phyloP scores from a whole-genome alignment of 2,888 invertebrate genomes.

The Pimpla rufipes region DNA sequence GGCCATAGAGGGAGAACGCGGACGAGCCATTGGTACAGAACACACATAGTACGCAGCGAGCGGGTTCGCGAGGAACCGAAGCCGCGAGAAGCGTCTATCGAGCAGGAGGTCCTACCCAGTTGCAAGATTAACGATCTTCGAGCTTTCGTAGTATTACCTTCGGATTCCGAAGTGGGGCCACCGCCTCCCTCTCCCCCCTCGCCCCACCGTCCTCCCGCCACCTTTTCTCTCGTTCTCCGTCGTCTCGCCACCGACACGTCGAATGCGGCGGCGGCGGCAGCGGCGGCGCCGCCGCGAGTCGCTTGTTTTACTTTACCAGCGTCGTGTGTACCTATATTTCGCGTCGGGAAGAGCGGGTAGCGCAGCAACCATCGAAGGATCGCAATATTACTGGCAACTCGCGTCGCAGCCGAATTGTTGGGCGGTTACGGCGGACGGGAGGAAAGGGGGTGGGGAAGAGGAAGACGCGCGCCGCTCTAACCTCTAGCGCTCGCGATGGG shows the following conservation, averaged over 20 bases:
- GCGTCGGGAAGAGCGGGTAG: slow-evolving; percentile 14
- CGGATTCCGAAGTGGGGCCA: slow-evolving; percentile 61
- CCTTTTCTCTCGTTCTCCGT: slow-evolving; percentile 22
- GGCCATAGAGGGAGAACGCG: neutral
- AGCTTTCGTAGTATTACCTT: slow-evolving; percentile 77
- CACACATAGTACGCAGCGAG: neutral
- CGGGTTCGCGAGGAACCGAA: slow-evolving; percentile 30
- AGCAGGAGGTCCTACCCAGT: slow-evolving; percentile 58
- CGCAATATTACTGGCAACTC: slow-evolving; percentile 18
- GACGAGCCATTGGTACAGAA: slow-evolving; percentile 20
- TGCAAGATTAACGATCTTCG: slow-evolving; percentile 79
- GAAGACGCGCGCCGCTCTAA: slow-evolving; percentile 18
- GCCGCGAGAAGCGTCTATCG: slow-evolving; percentile 47
- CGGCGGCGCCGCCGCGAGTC: no score
- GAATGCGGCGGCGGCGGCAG: neutral
- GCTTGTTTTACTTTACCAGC: slow-evolving; percentile 5
- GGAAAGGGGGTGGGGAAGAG: slow-evolving; percentile 1
- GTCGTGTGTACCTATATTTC: slow-evolving; percentile 6
- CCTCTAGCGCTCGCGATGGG: slow-evolving; percentile 41
- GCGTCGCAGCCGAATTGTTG: slow-evolving; percentile 43
- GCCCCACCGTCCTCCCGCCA: slow-evolving; percentile 35
- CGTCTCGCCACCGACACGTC: slow-evolving; percentile 24
- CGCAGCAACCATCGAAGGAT: slow-evolving; percentile 21
- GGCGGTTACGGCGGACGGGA: neutral
- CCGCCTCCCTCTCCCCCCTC: slow-evolving; percentile 48